Evolutionary conservation across 2,888 invertebrate species (phyloP), one percentile per base, ranked within the genome.

Genomic region (Hydroisotoma schaefferi): DNA sequence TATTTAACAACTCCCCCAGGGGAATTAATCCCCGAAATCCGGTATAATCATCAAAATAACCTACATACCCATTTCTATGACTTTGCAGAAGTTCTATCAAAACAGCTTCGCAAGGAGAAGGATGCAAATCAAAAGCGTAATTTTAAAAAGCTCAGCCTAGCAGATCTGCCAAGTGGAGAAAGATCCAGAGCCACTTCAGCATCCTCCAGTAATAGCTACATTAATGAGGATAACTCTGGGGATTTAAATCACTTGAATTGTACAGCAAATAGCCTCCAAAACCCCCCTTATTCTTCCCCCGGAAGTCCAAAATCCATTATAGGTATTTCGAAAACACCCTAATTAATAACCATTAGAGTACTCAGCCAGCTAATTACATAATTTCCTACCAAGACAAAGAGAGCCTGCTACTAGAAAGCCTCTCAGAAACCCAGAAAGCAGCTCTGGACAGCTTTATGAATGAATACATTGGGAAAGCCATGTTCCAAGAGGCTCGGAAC

Each of bases 381-480:
- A 33, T 33, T 33, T 33, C 33, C 33, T 15, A n/a, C 15, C 18
- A 20, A 52, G 51, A 52, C 37, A 52, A 52, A 20, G 59, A 63
- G 10, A 48, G 27, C 38, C 15, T 63, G 5, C 56, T 63, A 18
- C 26, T 55, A n/a, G 55, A 61, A 48, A 55, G 61, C 18, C 20
- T 61, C 20, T 48, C 53, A 43, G 48, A 47, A 2, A 18, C 27
- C 8, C 70, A 68, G 55, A 63, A 63, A 52, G n/a, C 54, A 37
- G 71, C 70, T 1, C 37, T 70, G 15, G 58, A 62, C 23, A 55
- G 55, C n/a, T 71, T 70, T 44, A 20, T 70, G 15, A 59, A 56
- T 18, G 55, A 54, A 8, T 69, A 70, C 29, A 49, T 59, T 6
- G 63, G 58, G 3, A 29, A 38, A n/a, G 57, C 53, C n/a, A 55